phyloP scores from a whole-genome alignment of 1,140 invertebrate species.

The Sitophilus oryzae region DNA sequence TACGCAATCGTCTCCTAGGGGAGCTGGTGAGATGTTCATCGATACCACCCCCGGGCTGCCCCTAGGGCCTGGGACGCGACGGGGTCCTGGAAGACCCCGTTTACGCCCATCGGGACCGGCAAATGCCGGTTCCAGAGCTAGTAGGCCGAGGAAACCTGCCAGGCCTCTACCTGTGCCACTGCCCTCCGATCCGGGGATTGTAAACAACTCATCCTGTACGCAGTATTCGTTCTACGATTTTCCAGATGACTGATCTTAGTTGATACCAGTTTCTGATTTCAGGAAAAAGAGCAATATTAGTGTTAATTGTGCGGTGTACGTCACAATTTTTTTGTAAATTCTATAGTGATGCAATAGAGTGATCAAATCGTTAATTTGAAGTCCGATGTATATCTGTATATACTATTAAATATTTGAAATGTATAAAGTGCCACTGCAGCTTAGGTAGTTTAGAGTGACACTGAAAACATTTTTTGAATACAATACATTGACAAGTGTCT shows the following conservation, averaged over 20 bases:
- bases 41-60: not conserved
- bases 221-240: constrained; percentile 36
- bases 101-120: constrained; percentile 58
- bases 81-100: constrained; percentile 71
- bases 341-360: not conserved
- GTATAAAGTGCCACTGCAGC: no score
- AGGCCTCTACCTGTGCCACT: constrained; percentile 56
- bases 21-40: constrained; percentile 14
- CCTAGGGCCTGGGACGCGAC: constrained; percentile 37
- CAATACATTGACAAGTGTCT: no score
- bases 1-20: constrained; percentile 25
- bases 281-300: no score
- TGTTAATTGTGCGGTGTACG: no score
- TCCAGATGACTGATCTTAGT: constrained; percentile 30
- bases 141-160: constrained; percentile 51
- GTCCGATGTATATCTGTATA: no score
- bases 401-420: no score
- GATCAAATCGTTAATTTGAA: not conserved
- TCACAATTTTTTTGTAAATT: not conserved
- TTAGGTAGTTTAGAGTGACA: no score
- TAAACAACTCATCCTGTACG: constrained; percentile 12
- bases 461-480: no score
- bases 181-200: constrained; percentile 34
- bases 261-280: no score
- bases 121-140: constrained; percentile 52